phyloP scores from a whole-genome alignment of 1,140 invertebrate genomes.

The Conus ventricosus region DNA sequence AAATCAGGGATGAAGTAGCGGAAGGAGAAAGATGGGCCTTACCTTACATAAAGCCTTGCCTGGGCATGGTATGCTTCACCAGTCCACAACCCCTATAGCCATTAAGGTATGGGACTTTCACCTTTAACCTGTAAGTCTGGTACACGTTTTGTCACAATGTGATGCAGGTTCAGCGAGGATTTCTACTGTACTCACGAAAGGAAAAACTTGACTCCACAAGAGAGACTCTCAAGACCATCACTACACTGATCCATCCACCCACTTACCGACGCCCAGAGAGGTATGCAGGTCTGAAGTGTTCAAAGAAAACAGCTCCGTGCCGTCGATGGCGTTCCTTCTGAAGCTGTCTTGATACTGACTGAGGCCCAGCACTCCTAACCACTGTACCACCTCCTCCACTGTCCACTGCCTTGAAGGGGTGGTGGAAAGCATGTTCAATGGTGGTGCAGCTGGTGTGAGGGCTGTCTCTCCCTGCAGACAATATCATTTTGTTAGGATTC shows the following conservation, averaged over 20 bases:
- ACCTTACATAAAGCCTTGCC: too few relatives aligned
- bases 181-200: too few relatives aligned
- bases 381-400: slow-evolving; percentile 75
- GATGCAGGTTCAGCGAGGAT: too few relatives aligned
- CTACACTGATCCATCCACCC: background rate
- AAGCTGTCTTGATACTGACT: slow-evolving; percentile 76
- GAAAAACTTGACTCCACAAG: too few relatives aligned
- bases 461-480: background rate
- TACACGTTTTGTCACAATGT: too few relatives aligned
- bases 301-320: slow-evolving; percentile 78
- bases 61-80: too few relatives aligned
- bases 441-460: background rate
- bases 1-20: too few relatives aligned
- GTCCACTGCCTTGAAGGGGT: background rate
- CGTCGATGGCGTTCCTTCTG: slow-evolving; percentile 77
- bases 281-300: slow-evolving; percentile 77
- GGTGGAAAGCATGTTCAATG: background rate
- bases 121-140: too few relatives aligned
- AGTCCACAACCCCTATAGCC: too few relatives aligned
- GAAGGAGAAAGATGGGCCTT: too few relatives aligned
- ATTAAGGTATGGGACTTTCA: too few relatives aligned
- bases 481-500: too few relatives aligned
- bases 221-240: background rate
- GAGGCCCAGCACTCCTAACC: slow-evolving; percentile 81
- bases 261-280: slow-evolving; percentile 78